A percentile compares a stretch with the other conserved stretches of the same genome.
These are phyloP conservation scores for Coryphaenoides rupestris DNA, from an alignment of 2,113 vertebrate species.

Conservation along the genomic window DNA sequence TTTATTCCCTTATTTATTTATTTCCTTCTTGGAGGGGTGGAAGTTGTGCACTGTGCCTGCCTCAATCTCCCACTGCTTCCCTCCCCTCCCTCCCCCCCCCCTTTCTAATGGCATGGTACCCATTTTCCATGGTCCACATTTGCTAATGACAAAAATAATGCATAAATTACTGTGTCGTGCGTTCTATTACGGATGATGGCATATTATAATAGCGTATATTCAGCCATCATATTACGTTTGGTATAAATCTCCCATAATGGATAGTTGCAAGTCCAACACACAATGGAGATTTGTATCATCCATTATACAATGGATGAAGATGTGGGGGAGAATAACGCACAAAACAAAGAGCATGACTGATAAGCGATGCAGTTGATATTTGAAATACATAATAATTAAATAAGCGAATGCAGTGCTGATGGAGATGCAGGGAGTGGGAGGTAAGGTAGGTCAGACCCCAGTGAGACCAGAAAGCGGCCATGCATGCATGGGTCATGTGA, in stretches of 20 bases:
- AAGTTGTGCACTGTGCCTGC: conserved; percentile 31
- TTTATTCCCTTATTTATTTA: conserved; percentile 4
- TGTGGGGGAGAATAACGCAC: conserved; percentile 52
- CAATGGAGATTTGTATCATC: not conserved
- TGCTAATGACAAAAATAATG: too few species aligned
- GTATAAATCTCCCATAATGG: too few species aligned
- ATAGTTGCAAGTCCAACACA: too few species aligned
- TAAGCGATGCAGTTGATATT: conserved; percentile 48
- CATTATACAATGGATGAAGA: conserved; percentile 36
- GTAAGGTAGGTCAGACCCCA: conserved; percentile 50
- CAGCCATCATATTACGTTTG: too few species aligned
- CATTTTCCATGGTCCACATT: too few species aligned
- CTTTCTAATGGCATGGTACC: too few species aligned
- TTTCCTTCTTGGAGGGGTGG: conserved; percentile 17
- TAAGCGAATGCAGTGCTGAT: conserved; percentile 41
- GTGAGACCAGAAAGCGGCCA: conserved; percentile 83
- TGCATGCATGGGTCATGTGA: conserved; percentile 71
- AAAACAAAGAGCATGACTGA: conserved; percentile 49
- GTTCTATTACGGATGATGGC: too few species aligned
- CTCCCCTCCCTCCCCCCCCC: not conserved
- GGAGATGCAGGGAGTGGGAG: conserved; percentile 41
- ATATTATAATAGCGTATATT: too few species aligned
- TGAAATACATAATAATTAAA: conserved; percentile 30
- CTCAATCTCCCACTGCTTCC: conserved; percentile 22
- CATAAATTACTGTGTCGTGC: too few species aligned